Conservation (phyloP, 2,797 vertebrate genomes). For the Potorous gilbertii region DNA sequence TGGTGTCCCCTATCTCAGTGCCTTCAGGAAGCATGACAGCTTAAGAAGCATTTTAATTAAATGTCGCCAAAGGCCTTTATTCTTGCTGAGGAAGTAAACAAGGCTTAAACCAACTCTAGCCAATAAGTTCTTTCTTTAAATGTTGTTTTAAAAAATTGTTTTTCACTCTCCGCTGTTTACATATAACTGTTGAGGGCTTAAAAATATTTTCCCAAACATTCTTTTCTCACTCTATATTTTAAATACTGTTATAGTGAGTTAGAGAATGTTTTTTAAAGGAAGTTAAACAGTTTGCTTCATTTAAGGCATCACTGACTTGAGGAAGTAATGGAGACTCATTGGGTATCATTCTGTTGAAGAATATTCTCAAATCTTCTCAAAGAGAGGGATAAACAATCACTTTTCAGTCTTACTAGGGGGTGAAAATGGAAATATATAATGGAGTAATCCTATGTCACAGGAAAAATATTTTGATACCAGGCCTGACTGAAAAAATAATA, state of each 20-base stretch:
- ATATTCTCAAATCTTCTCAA: neutral
- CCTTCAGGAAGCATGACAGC: slow-evolving; percentile 65
- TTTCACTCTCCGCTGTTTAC: slow-evolving; percentile 41
- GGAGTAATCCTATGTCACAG: slow-evolving; percentile 14
- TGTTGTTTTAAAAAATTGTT: slow-evolving; percentile 55
- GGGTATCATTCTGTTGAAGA: neutral
- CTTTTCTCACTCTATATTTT: neutral
- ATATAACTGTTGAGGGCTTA: slow-evolving; percentile 3
- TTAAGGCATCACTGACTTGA: slow-evolving; percentile 28
- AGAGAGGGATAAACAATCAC: neutral
- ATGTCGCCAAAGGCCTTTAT: slow-evolving; percentile 63
- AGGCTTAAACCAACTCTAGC: slow-evolving; percentile 57
- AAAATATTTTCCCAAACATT: neutral
- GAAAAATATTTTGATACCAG: neutral
- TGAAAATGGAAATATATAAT: slow-evolving; percentile 2
- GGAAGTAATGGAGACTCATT: neutral
- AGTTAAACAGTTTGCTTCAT: slow-evolving; percentile 30
- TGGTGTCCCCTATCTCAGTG: slow-evolving; percentile 25
- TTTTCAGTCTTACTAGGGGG: neutral
- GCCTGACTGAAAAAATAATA: neutral
- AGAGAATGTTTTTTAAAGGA: slow-evolving; percentile 25
- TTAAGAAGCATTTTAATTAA: slow-evolving; percentile 75
- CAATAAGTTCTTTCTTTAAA: slow-evolving; percentile 32
- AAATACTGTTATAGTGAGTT: slow-evolving; percentile 40
- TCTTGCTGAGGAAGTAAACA: slow-evolving; percentile 74